A percentile compares a stretch with the other conserved stretches of the same genome.
Evolutionary conservation across 2,888 invertebrate species (phyloP).

Genomic region (Agonopterix alstromeriana): DNA sequence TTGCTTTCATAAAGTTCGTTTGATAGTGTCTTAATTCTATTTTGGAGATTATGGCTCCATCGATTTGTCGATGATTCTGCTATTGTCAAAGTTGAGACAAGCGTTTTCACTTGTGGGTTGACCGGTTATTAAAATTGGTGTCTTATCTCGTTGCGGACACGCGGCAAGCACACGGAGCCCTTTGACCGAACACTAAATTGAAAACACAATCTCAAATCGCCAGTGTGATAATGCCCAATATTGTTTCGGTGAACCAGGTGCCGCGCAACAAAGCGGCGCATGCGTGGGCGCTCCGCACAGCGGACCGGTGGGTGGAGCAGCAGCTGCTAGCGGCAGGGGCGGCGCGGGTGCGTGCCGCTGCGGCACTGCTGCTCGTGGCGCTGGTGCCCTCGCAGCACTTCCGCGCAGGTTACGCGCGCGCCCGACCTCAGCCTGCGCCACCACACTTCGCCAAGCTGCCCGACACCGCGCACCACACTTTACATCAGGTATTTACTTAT

Average conservation of each 20-base stretch:
- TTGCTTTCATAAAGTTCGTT: no score
- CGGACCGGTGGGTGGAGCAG: conserved; percentile 94
- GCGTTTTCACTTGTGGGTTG: no score
- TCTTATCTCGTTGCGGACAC: no score
- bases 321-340: conserved; percentile 91
- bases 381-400: conserved; percentile 94
- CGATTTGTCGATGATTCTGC: no score
- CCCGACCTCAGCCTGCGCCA: conserved; percentile 56
- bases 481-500: conserved; percentile 59
- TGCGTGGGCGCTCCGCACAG: conserved; percentile 93
- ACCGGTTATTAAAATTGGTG: no score
- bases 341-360: conserved; percentile 90
- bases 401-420: conserved; percentile 81
- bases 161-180: no score
- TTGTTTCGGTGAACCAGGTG: conserved; percentile 44
- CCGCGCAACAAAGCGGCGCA: conserved; percentile 94
- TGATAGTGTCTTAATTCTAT: no score
- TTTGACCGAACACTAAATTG: no score
- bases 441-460: conserved; percentile 42
- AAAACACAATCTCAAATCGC: no score
- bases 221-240: no score
- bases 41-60: no score
- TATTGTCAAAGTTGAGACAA: no score
- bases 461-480: conserved; percentile 71
- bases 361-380: conserved; percentile 92